Conservation (phyloP, 2,888 invertebrate genomes). For the Drosophila mimica region DNA sequence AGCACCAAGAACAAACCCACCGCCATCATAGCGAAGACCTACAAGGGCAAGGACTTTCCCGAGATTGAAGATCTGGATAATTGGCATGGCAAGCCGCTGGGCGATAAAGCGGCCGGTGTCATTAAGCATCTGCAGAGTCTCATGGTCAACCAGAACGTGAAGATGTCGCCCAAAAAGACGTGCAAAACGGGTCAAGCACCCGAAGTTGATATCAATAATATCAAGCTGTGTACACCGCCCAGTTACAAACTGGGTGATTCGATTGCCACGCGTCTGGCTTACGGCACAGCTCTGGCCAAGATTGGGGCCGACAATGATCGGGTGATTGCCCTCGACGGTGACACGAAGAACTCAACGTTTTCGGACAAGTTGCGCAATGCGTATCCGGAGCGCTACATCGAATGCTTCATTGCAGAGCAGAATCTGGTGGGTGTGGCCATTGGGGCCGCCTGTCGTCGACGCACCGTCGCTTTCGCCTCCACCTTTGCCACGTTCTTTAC, state of each 20-base stretch:
- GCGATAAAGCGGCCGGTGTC: constrained; percentile 91
- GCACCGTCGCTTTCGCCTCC: constrained; percentile 97
- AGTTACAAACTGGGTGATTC: constrained; percentile 91
- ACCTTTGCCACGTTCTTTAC: constrained; percentile 99
- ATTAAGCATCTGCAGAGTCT: constrained; percentile 88
- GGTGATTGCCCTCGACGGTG: constrained; percentile 97
- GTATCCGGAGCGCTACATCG: constrained; percentile 91
- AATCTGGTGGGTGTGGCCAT: constrained; percentile 98
- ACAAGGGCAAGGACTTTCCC: constrained; percentile 95
- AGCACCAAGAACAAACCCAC: constrained; percentile 93
- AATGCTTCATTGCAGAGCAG: constrained; percentile 99
- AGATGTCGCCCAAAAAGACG: constrained; percentile 88
- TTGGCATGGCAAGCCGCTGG: constrained; percentile 99
- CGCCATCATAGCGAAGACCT: constrained; percentile 97
- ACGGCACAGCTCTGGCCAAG: constrained; percentile 97
- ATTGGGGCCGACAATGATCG: constrained; percentile 90
- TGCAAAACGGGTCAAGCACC: constrained; percentile 89
- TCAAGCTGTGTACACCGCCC: constrained; percentile 92
- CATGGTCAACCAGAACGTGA: constrained; percentile 72
- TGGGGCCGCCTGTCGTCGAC: constrained; percentile 96
- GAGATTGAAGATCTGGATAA: constrained; percentile 96
- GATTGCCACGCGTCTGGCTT: constrained; percentile 96
- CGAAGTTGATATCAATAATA: constrained; percentile 89
- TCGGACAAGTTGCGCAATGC: constrained; percentile 95
- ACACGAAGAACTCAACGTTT: constrained; percentile 99